phyloP scores from a whole-genome alignment of 1,140 invertebrate species.

The Adoxophyes honmai region DNA sequence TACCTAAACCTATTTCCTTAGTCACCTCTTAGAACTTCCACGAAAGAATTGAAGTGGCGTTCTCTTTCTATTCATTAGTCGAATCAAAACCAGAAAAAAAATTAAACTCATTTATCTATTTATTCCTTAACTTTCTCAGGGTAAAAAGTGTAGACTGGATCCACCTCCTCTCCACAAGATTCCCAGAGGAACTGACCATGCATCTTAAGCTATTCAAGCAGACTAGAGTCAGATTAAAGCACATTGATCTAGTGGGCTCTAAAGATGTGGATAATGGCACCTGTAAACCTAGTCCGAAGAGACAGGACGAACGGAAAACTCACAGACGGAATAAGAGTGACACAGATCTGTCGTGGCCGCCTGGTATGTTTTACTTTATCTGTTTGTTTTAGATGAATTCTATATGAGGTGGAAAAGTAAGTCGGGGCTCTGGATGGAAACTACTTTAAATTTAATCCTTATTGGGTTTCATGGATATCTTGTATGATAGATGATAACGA shows the following conservation, averaged over 20 bases:
- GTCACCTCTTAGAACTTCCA: no score
- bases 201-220: slow-evolving; percentile 91
- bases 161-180: slow-evolving; percentile 88
- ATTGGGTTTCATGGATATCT: no score
- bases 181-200: slow-evolving; percentile 93
- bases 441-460: no score
- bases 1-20: no score
- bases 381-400: no score
- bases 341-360: slow-evolving; percentile 82
- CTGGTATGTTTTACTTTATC: slow-evolving; percentile 50
- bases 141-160: slow-evolving; percentile 94
- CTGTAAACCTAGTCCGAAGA: slow-evolving; percentile 69
- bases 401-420: no score
- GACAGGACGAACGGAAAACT: slow-evolving; percentile 71
- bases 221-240: slow-evolving; percentile 78
- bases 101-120: not conserved
- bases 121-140: slow-evolving; percentile 69
- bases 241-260: slow-evolving; percentile 52
- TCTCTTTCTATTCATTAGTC: no score
- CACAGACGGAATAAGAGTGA: slow-evolving; percentile 85
- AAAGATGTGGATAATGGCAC: slow-evolving; percentile 75
- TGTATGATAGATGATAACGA: no score
- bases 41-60: no score
- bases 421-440: no score
- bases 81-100: no score